Evolutionary conservation across 1,140 invertebrate genomes (phyloP).

Genomic region (Brachionus angularis): DNA sequence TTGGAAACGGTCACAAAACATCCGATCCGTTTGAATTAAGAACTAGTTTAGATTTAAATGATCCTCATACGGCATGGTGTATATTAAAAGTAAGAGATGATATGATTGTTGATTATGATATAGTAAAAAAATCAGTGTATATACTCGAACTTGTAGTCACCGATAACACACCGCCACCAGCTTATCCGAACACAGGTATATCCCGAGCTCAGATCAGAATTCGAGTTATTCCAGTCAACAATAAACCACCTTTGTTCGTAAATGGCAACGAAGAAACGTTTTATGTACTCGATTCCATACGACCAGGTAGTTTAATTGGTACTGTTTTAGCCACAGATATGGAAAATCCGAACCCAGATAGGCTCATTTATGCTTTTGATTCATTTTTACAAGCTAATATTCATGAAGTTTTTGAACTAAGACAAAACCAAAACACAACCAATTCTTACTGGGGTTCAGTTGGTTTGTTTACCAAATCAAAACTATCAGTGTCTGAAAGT

Average conservation of each 20-base stretch:
- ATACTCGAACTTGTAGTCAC: conserved; percentile 1
- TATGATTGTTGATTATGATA: conserved; percentile 39
- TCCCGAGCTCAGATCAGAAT: conserved; percentile 22
- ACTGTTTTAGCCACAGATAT: conserved; percentile 39
- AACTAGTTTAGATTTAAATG: neutral
- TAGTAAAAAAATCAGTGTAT: conserved; percentile 8
- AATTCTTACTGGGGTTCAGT: conserved; percentile 26
- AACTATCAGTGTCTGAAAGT: conserved; percentile 12
- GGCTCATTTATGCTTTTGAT: conserved; percentile 28
- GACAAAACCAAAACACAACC: conserved; percentile 2
- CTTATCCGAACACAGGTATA: conserved; percentile 4
- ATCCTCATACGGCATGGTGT: conserved; percentile 30
- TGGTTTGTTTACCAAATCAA: neutral
- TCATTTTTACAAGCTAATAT: neutral
- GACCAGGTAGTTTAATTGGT: conserved; percentile 21
- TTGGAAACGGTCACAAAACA: conserved; percentile 12
- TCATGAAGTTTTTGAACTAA: neutral
- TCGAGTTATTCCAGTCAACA: conserved; percentile 23
- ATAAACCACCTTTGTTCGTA: conserved; percentile 20
- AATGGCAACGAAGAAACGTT: conserved; percentile 39
- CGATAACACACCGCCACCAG: neutral
- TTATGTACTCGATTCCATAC: neutral
- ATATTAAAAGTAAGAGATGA: conserved; percentile 27
- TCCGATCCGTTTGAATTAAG: conserved; percentile 21
- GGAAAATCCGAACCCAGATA: conserved; percentile 31